Percentiles rank a stretch among this genome's conserved stretches.
Evolutionary conservation across 1,140 invertebrate species (phyloP).

Genomic region (Drosophila subobscura): DNA sequence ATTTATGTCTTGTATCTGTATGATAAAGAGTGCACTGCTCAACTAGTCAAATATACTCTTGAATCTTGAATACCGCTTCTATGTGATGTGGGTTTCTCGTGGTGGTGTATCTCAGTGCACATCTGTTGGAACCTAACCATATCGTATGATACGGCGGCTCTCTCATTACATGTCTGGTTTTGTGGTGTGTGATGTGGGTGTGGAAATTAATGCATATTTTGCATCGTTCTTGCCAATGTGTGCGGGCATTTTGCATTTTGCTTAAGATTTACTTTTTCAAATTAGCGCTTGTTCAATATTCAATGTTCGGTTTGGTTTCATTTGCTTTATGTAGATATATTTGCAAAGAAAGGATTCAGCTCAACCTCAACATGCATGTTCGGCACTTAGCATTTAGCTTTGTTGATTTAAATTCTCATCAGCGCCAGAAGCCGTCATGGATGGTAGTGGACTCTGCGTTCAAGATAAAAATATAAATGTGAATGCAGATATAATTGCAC

Average conservation of each 20-base stretch:
- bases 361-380: constrained; percentile 71
- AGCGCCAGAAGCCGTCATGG: constrained; percentile 84
- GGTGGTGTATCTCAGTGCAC: constrained; percentile 42
- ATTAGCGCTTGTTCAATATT: constrained; percentile 55
- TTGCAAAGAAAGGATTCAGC: constrained; percentile 54
- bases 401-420: constrained; percentile 84
- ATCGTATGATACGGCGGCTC: constrained; percentile 20
- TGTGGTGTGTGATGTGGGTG: constrained; percentile 45
- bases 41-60: constrained; percentile 75
- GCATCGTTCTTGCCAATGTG: constrained; percentile 22
- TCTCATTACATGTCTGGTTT: constrained; percentile 25
- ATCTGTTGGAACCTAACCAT: constrained; percentile 43
- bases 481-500: constrained; percentile 65
- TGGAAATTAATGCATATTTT: constrained; percentile 70
- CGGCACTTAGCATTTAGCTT: constrained; percentile 82
- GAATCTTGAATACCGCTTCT: constrained; percentile 43
- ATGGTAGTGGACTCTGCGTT: constrained; percentile 84
- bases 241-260: constrained; percentile 55
- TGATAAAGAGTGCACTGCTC: constrained; percentile 76
- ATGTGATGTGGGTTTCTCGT: constrained; percentile 48
- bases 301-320: constrained; percentile 28
- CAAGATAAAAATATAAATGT: constrained; percentile 75
- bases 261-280: constrained; percentile 59
- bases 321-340: constrained; percentile 5
- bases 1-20: constrained; percentile 67